Evolutionary conservation across 2,797 vertebrate genomes (phyloP).

Genomic region (Lepilemur ruficaudatus): DNA sequence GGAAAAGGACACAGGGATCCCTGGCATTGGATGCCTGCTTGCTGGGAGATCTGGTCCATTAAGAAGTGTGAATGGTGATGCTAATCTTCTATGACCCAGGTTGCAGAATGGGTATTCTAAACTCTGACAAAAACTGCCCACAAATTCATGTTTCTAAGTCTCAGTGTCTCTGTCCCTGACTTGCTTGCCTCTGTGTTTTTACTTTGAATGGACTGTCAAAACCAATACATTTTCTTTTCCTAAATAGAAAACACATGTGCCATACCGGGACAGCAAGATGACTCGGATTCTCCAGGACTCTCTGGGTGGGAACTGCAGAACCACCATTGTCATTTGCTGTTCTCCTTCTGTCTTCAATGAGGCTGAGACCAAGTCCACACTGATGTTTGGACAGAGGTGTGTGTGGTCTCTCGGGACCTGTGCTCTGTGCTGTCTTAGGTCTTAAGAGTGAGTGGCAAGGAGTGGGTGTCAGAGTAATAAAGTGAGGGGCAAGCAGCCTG

Average conservation of each 20-base stretch:
- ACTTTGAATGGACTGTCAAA: background rate
- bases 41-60: background rate
- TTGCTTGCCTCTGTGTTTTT: conserved; percentile 28
- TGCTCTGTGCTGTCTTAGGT: background rate
- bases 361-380: conserved; percentile 93
- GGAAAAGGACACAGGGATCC: background rate
- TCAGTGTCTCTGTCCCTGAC: background rate
- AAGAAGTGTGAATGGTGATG: background rate
- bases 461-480: background rate
- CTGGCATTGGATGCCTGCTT: background rate
- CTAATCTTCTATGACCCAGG: background rate
- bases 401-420: background rate
- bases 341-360: conserved; percentile 96
- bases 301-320: conserved; percentile 95
- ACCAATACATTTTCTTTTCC: background rate
- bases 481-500: background rate
- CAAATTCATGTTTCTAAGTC: background rate
- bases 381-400: conserved; percentile 96
- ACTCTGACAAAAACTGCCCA: background rate
- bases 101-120: background rate
- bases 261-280: conserved; percentile 97
- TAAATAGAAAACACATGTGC: conserved; percentile 93
- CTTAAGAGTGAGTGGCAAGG: background rate
- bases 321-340: conserved; percentile 96
- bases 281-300: conserved; percentile 97